phyloP scores from a whole-genome alignment of 2,888 invertebrate species.

The Drosophila buzzatii region DNA sequence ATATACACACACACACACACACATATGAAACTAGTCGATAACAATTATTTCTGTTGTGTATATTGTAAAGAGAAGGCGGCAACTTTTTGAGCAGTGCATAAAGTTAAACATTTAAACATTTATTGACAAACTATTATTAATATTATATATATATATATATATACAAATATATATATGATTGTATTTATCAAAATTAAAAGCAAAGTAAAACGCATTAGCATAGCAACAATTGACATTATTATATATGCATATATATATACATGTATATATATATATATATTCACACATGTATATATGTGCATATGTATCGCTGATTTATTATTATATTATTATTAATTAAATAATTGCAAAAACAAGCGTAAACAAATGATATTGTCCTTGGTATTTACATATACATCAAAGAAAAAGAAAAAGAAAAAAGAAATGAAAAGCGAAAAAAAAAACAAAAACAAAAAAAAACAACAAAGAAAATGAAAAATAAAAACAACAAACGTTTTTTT shows the following conservation, averaged over 20 bases:
- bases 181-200: conserved; percentile 80
- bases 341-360: conserved; percentile 77
- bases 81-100: conserved; percentile 66
- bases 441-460: conserved; percentile 11
- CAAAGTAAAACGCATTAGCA: conserved; percentile 80
- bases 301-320: conserved; percentile 80
- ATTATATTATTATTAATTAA: conserved; percentile 83
- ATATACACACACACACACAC: background rate
- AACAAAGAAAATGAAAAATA: conserved; percentile 48
- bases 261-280: conserved; percentile 7
- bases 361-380: conserved; percentile 84
- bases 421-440: conserved; percentile 52
- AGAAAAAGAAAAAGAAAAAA: conserved; percentile 48
- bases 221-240: conserved; percentile 74
- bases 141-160: conserved; percentile 6
- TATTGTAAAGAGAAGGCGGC: conserved; percentile 67
- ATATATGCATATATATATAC: conserved; percentile 18
- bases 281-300: conserved; percentile 4
- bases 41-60: conserved; percentile 75
- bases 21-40: conserved; percentile 13
- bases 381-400: conserved; percentile 84
- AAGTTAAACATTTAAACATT: conserved; percentile 80
- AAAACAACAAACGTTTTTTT: conserved; percentile 65
- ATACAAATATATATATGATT: conserved; percentile 59
- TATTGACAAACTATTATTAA: conserved; percentile 75